Conservation (phyloP, 92 coral and sea anemone species). For the Siderastrea radians region DNA sequence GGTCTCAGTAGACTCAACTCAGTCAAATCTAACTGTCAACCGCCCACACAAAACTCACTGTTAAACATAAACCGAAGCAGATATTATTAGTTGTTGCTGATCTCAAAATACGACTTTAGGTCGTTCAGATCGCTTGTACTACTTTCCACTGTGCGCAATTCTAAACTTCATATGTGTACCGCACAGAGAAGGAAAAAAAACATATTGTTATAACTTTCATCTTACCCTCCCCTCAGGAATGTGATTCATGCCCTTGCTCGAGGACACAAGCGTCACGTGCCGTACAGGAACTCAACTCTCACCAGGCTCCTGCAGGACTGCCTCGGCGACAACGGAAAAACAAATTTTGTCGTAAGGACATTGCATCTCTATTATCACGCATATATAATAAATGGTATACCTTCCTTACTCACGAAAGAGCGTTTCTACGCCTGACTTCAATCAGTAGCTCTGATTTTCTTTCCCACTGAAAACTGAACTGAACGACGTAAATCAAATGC, state of each 20-base stretch:
- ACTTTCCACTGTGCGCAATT: no score
- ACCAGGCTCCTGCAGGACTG: conserved; percentile 94
- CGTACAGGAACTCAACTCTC: conserved; percentile 91
- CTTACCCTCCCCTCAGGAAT: conserved; percentile 57
- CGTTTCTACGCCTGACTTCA: no score
- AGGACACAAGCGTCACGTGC: conserved; percentile 92
- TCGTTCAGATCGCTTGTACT: not conserved
- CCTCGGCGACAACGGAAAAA: conserved; percentile 91
- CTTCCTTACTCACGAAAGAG: no score
- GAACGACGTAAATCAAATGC: no score
- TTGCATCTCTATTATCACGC: not conserved
- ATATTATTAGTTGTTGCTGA: no score
- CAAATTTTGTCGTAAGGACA: conserved; percentile 84
- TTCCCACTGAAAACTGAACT: not conserved
- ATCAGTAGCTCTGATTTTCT: not conserved
- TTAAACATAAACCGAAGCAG: no score
- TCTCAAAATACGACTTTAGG: not conserved
- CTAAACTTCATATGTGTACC: not conserved
- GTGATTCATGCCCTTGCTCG: conserved; percentile 94
- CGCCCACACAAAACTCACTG: not conserved
- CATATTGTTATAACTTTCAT: not conserved
- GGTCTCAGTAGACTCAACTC: no score
- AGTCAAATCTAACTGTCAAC: not conserved
- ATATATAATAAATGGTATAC: no score
- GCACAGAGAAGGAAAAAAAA: not conserved